Percentiles rank a stretch among this genome's conserved stretches.
These are phyloP conservation scores for Brachypteracias leptosomus DNA, from an alignment of 2,113 vertebrate species.

Conservation along the genomic window DNA sequence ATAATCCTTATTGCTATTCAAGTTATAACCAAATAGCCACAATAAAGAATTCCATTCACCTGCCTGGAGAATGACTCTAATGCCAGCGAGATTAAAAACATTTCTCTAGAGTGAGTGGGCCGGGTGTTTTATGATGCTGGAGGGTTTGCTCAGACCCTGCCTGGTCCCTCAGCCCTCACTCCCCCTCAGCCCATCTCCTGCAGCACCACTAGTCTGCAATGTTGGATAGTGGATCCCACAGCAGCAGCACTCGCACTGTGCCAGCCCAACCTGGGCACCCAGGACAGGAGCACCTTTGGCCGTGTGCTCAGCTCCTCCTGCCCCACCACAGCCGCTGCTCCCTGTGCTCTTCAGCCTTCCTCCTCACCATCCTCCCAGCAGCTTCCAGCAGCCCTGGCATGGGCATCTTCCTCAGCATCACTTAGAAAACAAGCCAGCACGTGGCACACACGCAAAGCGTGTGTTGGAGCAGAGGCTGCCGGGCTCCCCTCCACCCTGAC, in stretches of 20 bases:
- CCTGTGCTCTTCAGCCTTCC: no score
- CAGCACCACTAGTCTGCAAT: background rate
- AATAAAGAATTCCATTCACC: conserved; percentile 29
- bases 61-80: background rate
- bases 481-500: background rate
- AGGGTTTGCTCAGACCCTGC: background rate
- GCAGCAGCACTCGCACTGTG: background rate
- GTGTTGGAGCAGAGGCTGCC: background rate
- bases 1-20: conserved; percentile 13
- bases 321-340: background rate
- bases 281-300: background rate
- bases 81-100: background rate
- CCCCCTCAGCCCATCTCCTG: background rate
- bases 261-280: background rate
- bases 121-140: rapidly evolving
- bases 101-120: background rate
- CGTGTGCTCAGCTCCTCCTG: background rate
- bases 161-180: background rate
- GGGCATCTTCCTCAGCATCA: background rate
- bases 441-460: rapidly evolving
- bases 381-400: background rate
- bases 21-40: background rate
- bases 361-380: background rate
- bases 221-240: background rate
- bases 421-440: background rate